These are phyloP conservation scores for Sminthurides bifidus DNA, from an alignment of 1,140 invertebrate species.

Conservation along the genomic window DNA sequence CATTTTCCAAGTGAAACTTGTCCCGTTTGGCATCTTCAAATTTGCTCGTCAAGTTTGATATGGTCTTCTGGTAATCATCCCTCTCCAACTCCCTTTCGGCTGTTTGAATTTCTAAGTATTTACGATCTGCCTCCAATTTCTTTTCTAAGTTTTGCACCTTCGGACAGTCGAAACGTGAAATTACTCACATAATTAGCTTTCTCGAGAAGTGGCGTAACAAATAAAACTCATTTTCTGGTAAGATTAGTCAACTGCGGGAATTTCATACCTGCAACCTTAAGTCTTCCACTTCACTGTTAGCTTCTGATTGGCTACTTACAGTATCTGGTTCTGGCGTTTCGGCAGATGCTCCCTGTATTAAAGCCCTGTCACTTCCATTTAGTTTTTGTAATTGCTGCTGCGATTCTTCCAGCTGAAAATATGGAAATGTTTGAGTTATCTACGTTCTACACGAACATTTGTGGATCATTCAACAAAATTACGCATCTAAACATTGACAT, in stretches of 20 bases:
- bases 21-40: constrained; percentile 45
- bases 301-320: constrained; percentile 1
- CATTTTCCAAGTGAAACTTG: constrained; percentile 51
- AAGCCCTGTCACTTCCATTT: too few relatives aligned
- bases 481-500: too few relatives aligned
- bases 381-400: too few relatives aligned
- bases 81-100: constrained; percentile 61
- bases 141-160: constrained; percentile 70
- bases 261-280: constrained; percentile 19
- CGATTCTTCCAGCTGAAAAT: too few relatives aligned
- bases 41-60: constrained; percentile 39
- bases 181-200: background rate
- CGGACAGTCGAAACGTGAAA: too few relatives aligned
- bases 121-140: constrained; percentile 54
- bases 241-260: background rate
- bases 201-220: background rate
- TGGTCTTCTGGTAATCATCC: constrained; percentile 49
- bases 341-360: too few relatives aligned
- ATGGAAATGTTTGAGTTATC: too few relatives aligned
- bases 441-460: too few relatives aligned
- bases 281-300: constrained; percentile 17
- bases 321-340: too few relatives aligned
- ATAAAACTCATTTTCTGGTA: background rate
- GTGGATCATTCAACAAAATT: too few relatives aligned
- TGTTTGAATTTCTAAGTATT: constrained; percentile 68